Base-by-base conservation (phyloP, 2,888 invertebrate species). In the Eupithecia pulchellata region DNA sequence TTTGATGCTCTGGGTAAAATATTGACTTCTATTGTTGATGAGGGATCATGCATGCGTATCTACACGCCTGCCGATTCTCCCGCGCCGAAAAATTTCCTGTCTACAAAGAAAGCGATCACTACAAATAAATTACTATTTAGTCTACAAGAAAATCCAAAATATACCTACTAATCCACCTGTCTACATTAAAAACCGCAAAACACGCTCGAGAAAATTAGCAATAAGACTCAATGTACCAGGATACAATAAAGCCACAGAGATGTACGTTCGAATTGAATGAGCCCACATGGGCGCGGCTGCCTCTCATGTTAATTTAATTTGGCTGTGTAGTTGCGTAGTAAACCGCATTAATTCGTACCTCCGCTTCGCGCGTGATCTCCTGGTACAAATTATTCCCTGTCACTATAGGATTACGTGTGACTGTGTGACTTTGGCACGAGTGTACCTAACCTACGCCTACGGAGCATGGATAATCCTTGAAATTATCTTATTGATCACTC, bases 301-400 rank as follows among this genome's bases (percentile, higher is more conserved):
- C 84, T 81, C 83, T 85, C 86, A 87, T 88, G 90, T 86, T 91
- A 90, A 91, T 90, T 90, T 87, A 89, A 91, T 91, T 90, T 86
- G 80, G 82, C 83, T 81, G 78, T 80, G 83, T 83, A 82, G 83
- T 84, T 81, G 77, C 80, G 84, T 83, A 82, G 82, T 83, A 79
- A 81, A 81, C 84, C 82, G 77, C 79, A 78, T 80, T 83, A 81
- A 85, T 84, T 85, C 84, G 34, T 32, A 78, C 81, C 84, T 79
- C 77, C 76, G 72, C 72, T 72, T 77, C 77, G 76, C 79, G 78
- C 76, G 69, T 80, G 77, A 79, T 77, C 73, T 76, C 80, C 79
- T 81, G 80, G 81, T 82, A 75, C 81, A 85, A 85, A 85, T 84
- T 80, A 79, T 79, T 75, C 73, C 71, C 64, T 68, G 69, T 68